Evolutionary conservation across 2,888 invertebrate species (phyloP), one percentile per base, ranked within the genome.

Genomic region (Mesorhabditis spiculigera): DNA sequence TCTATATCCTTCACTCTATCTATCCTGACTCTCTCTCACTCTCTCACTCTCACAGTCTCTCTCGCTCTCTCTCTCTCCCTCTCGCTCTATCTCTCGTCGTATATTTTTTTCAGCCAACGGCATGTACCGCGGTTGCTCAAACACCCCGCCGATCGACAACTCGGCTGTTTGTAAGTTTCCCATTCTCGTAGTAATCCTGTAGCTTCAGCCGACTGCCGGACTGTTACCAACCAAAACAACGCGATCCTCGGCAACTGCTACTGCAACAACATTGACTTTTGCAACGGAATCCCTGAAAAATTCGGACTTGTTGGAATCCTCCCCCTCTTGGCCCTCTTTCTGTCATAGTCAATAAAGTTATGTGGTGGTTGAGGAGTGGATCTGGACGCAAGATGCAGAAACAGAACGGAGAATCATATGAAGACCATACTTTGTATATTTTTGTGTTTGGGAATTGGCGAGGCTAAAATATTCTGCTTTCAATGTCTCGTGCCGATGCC

Each of bases 201-300:
- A 28, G 3, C 28, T n/a, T 2, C 58, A 50, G 58, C 58, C 58
- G 75, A 70, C 5, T 77, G 77, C 72, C 75, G 73, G 62, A 63
- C 41, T 4, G 73, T 73, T 5, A 68, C 65, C 10, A 68, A 67
- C 43, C 28, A 28, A 28, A 16, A 67, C 0, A 45, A 66, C n/a
- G 71, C 71, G 28, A 61, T 50, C 4, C 71, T 74, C 61, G 62
- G 43, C n/a, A 77, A 75, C 61, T 77, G 77, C 69, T 77, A 74
- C 70, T 77, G 77, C 69, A 77, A 74, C 45, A 77, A 77, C 69
- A 75, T 77, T 10, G 77, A 75, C 64, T 77, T 68, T 45, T 77
- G 77, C 63, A 77, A 77, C 61, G 58, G 28, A 28, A 28, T 1
- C 28, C 28, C 28, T 1, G 28, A 28, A 28, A 28, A 28, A 28